phyloP scores from a whole-genome alignment of 2,113 vertebrate species.

The Triplophysa tibetana region DNA sequence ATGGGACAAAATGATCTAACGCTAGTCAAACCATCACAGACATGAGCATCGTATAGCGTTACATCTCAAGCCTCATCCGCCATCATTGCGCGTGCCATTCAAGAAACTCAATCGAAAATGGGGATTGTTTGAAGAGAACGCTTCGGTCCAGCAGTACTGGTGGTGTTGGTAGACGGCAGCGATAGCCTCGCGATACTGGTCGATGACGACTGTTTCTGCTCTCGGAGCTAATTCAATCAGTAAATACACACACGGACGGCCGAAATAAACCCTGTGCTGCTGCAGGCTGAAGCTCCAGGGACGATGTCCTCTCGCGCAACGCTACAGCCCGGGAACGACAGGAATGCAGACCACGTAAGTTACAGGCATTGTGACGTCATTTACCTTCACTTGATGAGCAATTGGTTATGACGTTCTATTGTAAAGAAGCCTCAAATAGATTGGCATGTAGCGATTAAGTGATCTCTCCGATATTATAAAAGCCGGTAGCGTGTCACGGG shows the following conservation, averaged over 20 bases:
- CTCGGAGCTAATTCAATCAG: conserved; percentile 19
- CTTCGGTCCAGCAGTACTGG: conserved; percentile 6
- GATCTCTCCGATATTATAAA: too few species aligned
- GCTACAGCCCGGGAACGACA: conserved; percentile 69
- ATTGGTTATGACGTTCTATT: too few species aligned
- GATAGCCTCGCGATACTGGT: conserved; percentile 34
- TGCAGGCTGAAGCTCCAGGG: conserved; percentile 60
- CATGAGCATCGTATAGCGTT: conserved; percentile 24
- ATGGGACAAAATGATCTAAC: conserved; percentile 18
- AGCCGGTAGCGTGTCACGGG: background rate
- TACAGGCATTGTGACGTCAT: conserved; percentile 11
- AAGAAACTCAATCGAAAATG: conserved; percentile 38
- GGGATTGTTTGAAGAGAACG: conserved; percentile 43
- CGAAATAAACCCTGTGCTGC: conserved; percentile 34
- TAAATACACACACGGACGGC: conserved; percentile 35
- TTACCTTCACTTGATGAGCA: background rate
- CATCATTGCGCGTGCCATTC: background rate
- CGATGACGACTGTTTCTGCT: conserved; percentile 52
- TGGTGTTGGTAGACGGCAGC: conserved; percentile 24
- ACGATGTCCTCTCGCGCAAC: conserved; percentile 77
- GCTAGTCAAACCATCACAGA: conserved; percentile 11
- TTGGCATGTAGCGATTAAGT: too few species aligned
- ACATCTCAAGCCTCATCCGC: conserved; percentile 1
- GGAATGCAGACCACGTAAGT: conserved; percentile 78
- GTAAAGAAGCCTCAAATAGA: too few species aligned